These are phyloP conservation scores for Molothrus ater DNA, from an alignment of 2,797 vertebrate species.

Conservation along the genomic window DNA sequence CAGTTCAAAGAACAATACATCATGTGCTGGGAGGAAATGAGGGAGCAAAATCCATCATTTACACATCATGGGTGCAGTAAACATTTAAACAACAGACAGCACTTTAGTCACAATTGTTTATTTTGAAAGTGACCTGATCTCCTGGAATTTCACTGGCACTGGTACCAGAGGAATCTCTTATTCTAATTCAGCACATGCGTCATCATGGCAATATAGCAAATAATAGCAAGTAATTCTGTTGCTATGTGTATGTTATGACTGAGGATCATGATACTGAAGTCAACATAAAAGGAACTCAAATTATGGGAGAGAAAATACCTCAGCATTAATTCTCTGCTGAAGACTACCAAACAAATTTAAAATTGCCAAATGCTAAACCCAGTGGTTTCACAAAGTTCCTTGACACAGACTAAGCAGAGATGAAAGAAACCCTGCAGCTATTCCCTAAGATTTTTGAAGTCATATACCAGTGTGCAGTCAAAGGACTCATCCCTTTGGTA, in stretches of 20 bases:
- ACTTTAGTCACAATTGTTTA: background rate
- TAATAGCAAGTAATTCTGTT: background rate
- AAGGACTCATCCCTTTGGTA: background rate
- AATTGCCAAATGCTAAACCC: background rate
- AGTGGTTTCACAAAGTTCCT: background rate
- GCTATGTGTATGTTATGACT: background rate
- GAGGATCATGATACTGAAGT: background rate
- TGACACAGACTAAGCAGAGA: background rate
- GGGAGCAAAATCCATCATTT: background rate
- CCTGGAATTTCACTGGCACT: background rate
- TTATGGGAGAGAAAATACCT: background rate
- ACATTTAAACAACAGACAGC: background rate
- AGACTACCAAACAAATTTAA: background rate
- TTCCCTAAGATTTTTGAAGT: background rate
- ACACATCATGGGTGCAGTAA: background rate
- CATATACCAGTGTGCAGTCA: background rate
- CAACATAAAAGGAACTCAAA: background rate
- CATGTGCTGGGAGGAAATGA: background rate
- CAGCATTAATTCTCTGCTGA: background rate
- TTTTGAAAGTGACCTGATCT: background rate
- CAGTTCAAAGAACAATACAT: background rate
- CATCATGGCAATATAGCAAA: background rate
- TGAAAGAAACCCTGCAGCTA: background rate
- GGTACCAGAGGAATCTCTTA: background rate
- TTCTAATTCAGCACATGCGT: background rate